A percentile compares a stretch with the other conserved stretches of the same genome.
Evolutionary conservation across 2,888 invertebrate species (phyloP).

Genomic region (Nemotelus pantherinus): DNA sequence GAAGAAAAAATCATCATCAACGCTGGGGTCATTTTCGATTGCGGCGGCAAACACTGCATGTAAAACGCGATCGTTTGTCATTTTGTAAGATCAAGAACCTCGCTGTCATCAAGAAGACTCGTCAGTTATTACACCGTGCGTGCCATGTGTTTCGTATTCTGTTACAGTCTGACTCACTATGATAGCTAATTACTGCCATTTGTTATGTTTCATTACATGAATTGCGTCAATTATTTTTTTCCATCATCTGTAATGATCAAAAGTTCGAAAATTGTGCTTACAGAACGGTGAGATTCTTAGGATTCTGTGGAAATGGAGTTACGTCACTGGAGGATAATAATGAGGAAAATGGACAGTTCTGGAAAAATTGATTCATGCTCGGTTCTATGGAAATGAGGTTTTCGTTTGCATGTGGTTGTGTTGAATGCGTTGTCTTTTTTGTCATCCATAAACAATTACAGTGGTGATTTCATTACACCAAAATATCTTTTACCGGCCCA

Average conservation of each 20-base stretch:
- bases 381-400: too few species aligned
- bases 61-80: constrained; percentile 19
- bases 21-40: constrained; percentile 31
- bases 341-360: too few species aligned
- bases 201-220: background rate
- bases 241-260: too few species aligned
- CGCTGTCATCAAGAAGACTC: background rate
- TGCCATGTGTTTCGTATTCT: background rate
- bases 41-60: background rate
- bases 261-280: too few species aligned
- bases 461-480: background rate
- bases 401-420: too few species aligned
- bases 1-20: background rate
- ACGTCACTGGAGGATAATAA: too few species aligned
- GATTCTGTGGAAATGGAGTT: too few species aligned
- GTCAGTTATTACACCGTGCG: too few species aligned
- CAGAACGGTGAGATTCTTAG: too few species aligned
- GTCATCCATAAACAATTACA: background rate
- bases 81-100: constrained; percentile 33
- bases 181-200: constrained; percentile 11
- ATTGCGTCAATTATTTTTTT: too few species aligned
- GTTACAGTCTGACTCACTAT: constrained; percentile 19
- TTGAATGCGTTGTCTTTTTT: too few species aligned
- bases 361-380: too few species aligned
- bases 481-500: background rate